These are phyloP conservation scores for Drosophila pegasa DNA, from an alignment of 2,888 invertebrate genomes.

Conservation along the genomic window DNA sequence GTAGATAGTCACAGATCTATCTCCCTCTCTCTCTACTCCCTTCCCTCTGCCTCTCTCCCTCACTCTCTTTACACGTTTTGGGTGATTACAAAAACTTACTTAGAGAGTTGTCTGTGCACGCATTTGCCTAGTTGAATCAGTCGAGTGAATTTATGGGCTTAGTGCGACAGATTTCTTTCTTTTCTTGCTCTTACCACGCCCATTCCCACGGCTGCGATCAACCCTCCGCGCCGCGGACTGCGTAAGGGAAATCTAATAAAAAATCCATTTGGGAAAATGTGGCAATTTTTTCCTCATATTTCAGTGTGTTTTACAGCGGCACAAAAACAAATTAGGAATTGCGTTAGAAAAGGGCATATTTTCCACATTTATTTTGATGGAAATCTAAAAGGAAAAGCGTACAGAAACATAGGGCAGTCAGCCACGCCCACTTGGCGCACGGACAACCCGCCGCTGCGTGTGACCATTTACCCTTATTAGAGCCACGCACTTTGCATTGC, in stretches of 20 bases:
- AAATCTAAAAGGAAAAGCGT: conserved; percentile 27
- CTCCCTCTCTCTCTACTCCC: not conserved
- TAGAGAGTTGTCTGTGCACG: conserved; percentile 48
- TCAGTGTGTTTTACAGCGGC: conserved; percentile 59
- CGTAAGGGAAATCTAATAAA: conserved; percentile 61
- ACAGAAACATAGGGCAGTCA: conserved; percentile 33
- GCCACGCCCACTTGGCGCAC: conserved; percentile 56
- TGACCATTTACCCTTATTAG: conserved; percentile 78
- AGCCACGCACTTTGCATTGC: conserved; percentile 51
- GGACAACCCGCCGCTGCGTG: conserved; percentile 52
- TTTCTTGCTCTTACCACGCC: not conserved
- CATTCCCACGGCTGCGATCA: conserved; percentile 51
- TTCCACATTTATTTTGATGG: conserved; percentile 76
- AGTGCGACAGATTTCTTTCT: conserved; percentile 15
- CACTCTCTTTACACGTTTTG: not conserved
- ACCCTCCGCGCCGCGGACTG: conserved; percentile 29
- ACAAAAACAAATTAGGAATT: conserved; percentile 76
- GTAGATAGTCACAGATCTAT: conserved; percentile 33
- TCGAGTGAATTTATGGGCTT: conserved; percentile 43
- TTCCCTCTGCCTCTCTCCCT: not conserved
- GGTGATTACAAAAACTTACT: conserved; percentile 43
- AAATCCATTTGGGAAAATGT: conserved; percentile 70
- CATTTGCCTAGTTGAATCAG: conserved; percentile 46
- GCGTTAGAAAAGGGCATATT: conserved; percentile 76
- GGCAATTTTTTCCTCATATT: conserved; percentile 78